These are phyloP conservation scores for Turritopsis rubra DNA, from an alignment of 30 jellyfish, hydroid and myxozoan genomes.

Conservation along the genomic window DNA sequence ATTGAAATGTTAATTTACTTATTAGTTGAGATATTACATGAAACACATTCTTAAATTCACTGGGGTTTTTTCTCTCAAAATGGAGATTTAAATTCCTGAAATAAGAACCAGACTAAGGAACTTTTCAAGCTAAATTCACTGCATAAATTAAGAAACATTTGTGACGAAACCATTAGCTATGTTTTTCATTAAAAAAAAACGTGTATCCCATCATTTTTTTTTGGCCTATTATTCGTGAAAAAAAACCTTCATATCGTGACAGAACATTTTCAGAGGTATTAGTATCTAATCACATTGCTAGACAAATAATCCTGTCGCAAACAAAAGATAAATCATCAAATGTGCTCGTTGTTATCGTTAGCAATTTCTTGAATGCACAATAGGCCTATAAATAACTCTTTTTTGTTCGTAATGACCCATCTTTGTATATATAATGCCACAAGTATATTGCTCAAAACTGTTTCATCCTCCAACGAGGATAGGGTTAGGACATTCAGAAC, in stretches of 20 bases:
- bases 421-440: neutral
- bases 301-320: neutral
- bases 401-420: neutral
- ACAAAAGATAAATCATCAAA: neutral
- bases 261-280: neutral
- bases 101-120: too few species aligned
- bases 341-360: neutral
- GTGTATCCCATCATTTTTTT: neutral
- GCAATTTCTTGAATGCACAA: neutral
- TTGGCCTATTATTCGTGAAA: neutral
- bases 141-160: neutral
- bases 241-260: neutral
- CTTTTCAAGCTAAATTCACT: too few species aligned
- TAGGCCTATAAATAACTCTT: neutral
- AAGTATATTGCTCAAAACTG: neutral
- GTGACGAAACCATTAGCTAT: neutral
- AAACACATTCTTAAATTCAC: too few species aligned
- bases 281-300: neutral
- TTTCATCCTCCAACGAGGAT: neutral
- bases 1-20: too few species aligned
- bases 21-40: too few species aligned
- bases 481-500: neutral
- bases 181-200: too few species aligned
- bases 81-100: too few species aligned
- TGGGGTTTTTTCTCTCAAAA: too few species aligned